These are phyloP conservation scores for Oppia nitens DNA, from an alignment of 1,140 invertebrate genomes.

Conservation along the genomic window DNA sequence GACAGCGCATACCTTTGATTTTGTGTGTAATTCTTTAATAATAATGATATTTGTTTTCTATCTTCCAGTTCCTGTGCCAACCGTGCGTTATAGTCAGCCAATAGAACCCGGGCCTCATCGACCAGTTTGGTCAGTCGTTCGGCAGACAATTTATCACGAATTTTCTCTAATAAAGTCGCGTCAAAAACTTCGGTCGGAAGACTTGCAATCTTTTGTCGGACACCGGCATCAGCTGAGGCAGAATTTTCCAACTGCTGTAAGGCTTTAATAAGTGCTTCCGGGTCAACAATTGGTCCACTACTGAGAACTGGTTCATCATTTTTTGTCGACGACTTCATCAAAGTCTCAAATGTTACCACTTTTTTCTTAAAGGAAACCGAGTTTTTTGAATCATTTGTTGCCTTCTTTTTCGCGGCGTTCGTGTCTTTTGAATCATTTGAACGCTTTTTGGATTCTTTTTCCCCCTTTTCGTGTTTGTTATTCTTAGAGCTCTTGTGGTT, in stretches of 20 bases:
- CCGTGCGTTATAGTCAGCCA: constrained; percentile 73
- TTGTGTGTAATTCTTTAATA: constrained; percentile 69
- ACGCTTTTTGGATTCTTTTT: not conserved
- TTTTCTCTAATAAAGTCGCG: constrained; percentile 51
- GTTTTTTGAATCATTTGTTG: not conserved
- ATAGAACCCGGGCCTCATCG: constrained; percentile 61
- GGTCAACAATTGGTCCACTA: constrained; percentile 22
- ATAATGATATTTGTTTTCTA: constrained; percentile 55
- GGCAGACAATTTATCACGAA: constrained; percentile 50
- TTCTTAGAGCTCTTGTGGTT: not conserved
- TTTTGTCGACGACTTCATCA: not conserved
- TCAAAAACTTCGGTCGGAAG: constrained; percentile 87
- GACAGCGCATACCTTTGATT: constrained; percentile 63
- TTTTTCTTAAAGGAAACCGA: not conserved
- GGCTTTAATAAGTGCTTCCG: constrained; percentile 30
- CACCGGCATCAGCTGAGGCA: constrained; percentile 77
- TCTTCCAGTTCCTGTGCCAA: constrained; percentile 72
- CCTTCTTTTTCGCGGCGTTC: not conserved
- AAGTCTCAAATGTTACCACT: not conserved
- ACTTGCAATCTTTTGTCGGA: constrained; percentile 78
- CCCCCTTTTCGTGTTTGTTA: not conserved
- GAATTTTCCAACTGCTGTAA: constrained; percentile 76
- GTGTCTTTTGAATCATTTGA: not conserved
- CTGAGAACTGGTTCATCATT: not conserved
- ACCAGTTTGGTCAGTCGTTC: constrained; percentile 53